A percentile compares a stretch with the other conserved stretches of the same genome.
Evolutionary conservation across 1,140 invertebrate species (phyloP).

Genomic region (Sitobion miscanthi): DNA sequence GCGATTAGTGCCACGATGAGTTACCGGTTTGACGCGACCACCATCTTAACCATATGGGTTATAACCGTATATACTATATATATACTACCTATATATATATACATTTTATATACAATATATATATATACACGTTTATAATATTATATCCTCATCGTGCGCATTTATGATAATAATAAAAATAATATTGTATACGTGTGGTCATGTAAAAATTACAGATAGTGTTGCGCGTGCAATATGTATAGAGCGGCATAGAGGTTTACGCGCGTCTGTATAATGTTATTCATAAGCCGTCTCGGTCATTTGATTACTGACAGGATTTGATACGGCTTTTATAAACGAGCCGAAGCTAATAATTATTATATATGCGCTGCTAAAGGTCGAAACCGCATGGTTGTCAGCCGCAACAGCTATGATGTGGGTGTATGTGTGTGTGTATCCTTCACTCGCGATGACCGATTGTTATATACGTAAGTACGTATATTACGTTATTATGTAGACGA

Average conservation of each 20-base stretch:
- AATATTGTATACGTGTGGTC: background rate
- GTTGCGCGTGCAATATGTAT: background rate
- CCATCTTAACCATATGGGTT: background rate
- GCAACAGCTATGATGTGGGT: background rate
- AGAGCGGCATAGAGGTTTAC: background rate
- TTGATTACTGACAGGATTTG: conserved; percentile 2
- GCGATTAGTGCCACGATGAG: background rate
- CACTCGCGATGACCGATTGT: background rate
- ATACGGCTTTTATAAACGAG: background rate
- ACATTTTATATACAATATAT: too few relatives aligned
- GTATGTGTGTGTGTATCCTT: background rate
- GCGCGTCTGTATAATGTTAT: background rate
- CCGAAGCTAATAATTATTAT: conserved; percentile 3
- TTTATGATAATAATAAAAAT: conserved; percentile 10
- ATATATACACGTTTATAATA: background rate
- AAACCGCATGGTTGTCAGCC: background rate
- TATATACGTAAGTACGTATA: background rate
- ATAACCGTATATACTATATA: background rate
- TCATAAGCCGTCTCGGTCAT: background rate
- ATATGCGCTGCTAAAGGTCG: background rate
- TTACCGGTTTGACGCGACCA: conserved; percentile 11
- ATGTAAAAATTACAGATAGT: background rate
- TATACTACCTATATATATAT: too few relatives aligned
- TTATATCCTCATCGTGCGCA: background rate
- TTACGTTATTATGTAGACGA: background rate